phyloP scores from a whole-genome alignment of 2,797 vertebrate genomes.

The Anolis apletophallus region DNA sequence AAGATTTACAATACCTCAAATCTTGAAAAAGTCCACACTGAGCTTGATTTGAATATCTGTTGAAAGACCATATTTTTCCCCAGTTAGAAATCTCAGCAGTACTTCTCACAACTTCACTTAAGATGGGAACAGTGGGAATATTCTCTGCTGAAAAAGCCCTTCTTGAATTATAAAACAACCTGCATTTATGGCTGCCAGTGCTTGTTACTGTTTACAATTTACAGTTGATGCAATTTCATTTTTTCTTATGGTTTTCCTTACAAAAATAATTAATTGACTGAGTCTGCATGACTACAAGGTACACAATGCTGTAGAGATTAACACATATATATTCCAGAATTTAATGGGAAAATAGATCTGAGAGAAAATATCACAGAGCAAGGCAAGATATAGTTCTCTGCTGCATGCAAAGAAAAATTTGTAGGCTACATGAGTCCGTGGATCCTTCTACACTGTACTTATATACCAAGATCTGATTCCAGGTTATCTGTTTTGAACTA shows the following conservation, averaged over 20 bases:
- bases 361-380: background rate
- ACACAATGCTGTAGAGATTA: background rate
- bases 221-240: background rate
- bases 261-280: constrained; percentile 18
- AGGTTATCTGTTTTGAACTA: too few relatives aligned
- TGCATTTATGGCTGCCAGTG: background rate
- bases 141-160: constrained; percentile 9
- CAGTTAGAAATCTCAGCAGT: constrained; percentile 49
- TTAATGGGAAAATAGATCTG: background rate
- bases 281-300: background rate
- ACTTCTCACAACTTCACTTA: constrained; percentile 29
- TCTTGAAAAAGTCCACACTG: constrained; percentile 54
- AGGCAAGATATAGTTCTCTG: background rate
- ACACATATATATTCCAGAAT: background rate
- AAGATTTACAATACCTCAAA: constrained; percentile 68
- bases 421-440: background rate
- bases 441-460: too few relatives aligned
- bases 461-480: too few relatives aligned
- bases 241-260: background rate
- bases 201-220: background rate
- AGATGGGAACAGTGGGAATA: background rate
- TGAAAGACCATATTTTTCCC: constrained; percentile 63
- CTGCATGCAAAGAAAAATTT: background rate
- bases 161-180: background rate
- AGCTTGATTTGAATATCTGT: constrained; percentile 70